Percentiles rank a stretch among this genome's conserved stretches.
These are phyloP conservation scores for Mythimna loreyi DNA, from an alignment of 2,888 invertebrate genomes.

Conservation along the genomic window DNA sequence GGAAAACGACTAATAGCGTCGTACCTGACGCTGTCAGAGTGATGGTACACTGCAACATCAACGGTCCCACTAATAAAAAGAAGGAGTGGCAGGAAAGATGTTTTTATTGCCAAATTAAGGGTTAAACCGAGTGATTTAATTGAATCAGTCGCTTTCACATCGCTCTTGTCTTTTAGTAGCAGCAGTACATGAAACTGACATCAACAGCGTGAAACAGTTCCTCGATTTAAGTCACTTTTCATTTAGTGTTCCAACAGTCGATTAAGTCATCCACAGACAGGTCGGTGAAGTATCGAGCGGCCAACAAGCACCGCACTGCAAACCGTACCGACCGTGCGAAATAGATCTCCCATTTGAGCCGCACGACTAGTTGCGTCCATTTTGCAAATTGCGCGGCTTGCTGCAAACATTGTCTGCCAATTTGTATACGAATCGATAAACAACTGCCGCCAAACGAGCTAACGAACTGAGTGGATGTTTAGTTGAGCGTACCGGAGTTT, in stretches of 20 bases:
- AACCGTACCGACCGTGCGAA: background rate
- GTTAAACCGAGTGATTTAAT: background rate
- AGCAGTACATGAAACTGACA: background rate
- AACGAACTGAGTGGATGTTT: constrained; percentile 1
- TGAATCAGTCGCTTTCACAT: background rate
- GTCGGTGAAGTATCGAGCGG: background rate
- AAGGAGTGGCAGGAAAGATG: too few species aligned
- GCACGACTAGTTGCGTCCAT: background rate
- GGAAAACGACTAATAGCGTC: too few species aligned
- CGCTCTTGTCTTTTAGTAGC: background rate
- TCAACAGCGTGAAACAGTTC: background rate
- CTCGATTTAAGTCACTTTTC: constrained; percentile 20
- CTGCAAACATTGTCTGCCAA: constrained; percentile 2
- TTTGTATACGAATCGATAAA: background rate
- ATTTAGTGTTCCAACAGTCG: constrained; percentile 6
- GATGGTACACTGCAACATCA: too few species aligned
- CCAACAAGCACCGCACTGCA: background rate
- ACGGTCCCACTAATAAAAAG: too few species aligned
- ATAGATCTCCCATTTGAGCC: background rate
- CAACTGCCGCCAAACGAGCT: background rate
- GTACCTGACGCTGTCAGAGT: too few species aligned
- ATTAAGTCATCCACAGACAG: background rate
- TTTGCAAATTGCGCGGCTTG: background rate
- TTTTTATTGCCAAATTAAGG: too few species aligned
- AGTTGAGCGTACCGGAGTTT: background rate